phyloP scores from a whole-genome alignment of 2,888 invertebrate genomes.

The Eilema sororculum region DNA sequence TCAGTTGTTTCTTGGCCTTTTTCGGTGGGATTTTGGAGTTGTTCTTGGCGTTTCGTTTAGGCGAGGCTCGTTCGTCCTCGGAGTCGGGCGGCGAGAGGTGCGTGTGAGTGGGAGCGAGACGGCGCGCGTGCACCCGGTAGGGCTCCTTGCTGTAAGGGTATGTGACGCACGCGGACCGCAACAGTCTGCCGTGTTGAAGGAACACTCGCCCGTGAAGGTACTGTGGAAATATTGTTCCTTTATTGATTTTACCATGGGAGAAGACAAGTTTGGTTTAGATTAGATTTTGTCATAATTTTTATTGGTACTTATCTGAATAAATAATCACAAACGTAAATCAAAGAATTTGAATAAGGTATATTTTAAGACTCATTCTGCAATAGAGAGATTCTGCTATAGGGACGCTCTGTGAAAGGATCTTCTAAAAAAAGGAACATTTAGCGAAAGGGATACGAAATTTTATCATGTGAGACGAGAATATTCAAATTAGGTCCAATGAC shows the following conservation, averaged over 20 bases:
- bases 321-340: too few relatives aligned
- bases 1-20: slow-evolving; percentile 70
- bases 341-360: too few relatives aligned
- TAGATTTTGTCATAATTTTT: too few relatives aligned
- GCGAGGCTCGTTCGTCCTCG: slow-evolving; percentile 73
- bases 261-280: not conserved
- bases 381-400: too few relatives aligned
- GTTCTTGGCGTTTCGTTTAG: slow-evolving; percentile 67
- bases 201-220: slow-evolving; percentile 92
- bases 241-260: not conserved
- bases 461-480: not conserved
- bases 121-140: slow-evolving; percentile 75
- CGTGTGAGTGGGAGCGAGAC: slow-evolving; percentile 71
- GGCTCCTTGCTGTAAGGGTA: slow-evolving; percentile 82
- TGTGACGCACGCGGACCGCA: slow-evolving; percentile 89
- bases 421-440: too few relatives aligned
- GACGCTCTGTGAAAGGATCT: too few relatives aligned
- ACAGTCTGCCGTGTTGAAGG: slow-evolving; percentile 90
- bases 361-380: too few relatives aligned
- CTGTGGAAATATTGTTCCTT: slow-evolving; percentile 77
- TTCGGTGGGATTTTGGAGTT: slow-evolving; percentile 69
- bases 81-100: slow-evolving; percentile 71
- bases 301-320: too few relatives aligned
- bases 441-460: not conserved
- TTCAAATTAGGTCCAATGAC: slow-evolving; percentile 17